Percentiles rank a stretch among this genome's conserved stretches.
These are phyloP conservation scores for Romanogobio albipinnatus DNA, from an alignment of 2,113 vertebrate genomes.

Conservation along the genomic window DNA sequence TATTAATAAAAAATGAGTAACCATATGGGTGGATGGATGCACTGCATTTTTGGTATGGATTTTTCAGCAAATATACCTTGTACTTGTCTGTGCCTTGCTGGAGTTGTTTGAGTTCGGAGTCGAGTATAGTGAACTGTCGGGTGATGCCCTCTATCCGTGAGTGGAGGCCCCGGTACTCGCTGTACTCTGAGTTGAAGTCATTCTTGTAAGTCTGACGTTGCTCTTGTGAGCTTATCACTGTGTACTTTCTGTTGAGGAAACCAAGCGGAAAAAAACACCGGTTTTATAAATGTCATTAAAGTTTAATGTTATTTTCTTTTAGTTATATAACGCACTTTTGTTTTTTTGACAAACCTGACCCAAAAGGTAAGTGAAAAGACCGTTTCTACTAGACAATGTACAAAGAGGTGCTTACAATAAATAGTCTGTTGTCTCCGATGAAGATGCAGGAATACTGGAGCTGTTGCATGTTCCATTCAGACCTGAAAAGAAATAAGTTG, in stretches of 20 bases:
- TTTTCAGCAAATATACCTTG: slow-evolving; percentile 77
- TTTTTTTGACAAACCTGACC: background rate
- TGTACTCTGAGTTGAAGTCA: slow-evolving; percentile 95
- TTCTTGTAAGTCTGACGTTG: slow-evolving; percentile 96
- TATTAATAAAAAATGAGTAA: slow-evolving; percentile 20
- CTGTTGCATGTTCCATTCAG: slow-evolving; percentile 86
- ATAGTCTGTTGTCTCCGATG: slow-evolving; percentile 89
- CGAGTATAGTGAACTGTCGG: slow-evolving; percentile 90
- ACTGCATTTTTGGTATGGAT: background rate
- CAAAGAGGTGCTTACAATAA: slow-evolving; percentile 82
- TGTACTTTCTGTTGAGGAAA: slow-evolving; percentile 83
- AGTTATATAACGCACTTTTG: background rate
- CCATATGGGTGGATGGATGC: background rate
- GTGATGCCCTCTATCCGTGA: slow-evolving; percentile 94
- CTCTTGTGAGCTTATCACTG: slow-evolving; percentile 86
- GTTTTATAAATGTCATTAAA: background rate
- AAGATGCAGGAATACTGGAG: slow-evolving; percentile 82
- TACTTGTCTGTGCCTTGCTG: slow-evolving; percentile 91
- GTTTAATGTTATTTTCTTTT: background rate
- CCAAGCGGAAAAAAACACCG: slow-evolving; percentile 26
- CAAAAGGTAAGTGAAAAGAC: background rate
- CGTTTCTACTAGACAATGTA: background rate
- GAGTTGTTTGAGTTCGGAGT: slow-evolving; percentile 91
- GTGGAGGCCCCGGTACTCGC: slow-evolving; percentile 90
- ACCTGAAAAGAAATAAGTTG: slow-evolving; percentile 59